These are phyloP conservation scores for Eriocheir sinensis DNA, from an alignment of 1,140 invertebrate genomes.

Conservation along the genomic window DNA sequence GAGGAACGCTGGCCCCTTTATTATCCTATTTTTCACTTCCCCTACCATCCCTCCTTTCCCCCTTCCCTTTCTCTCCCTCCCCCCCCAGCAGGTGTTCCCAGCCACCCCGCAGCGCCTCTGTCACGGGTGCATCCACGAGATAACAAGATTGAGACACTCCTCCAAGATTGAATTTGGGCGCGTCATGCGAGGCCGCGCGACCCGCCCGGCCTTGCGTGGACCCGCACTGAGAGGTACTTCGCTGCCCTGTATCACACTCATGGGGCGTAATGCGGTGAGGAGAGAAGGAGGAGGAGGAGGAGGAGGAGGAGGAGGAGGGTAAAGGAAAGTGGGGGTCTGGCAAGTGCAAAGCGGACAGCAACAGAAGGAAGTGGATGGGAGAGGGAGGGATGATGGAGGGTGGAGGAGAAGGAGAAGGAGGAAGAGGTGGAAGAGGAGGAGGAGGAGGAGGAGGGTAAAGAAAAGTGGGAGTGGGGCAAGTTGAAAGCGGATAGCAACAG, in stretches of 20 bases:
- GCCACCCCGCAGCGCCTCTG: not conserved
- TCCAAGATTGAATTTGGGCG: slow-evolving; percentile 2
- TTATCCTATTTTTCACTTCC: too few relatives aligned
- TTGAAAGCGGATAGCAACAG: too few relatives aligned
- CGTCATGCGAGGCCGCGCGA: not conserved
- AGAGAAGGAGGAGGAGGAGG: not conserved
- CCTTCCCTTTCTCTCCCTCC: too few relatives aligned
- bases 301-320: not conserved
- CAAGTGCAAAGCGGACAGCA: too few relatives aligned
- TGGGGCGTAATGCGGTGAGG: not conserved
- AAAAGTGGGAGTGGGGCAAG: too few relatives aligned
- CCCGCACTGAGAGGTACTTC: not conserved
- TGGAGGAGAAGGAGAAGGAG: not conserved
- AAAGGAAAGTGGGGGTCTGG: too few relatives aligned
- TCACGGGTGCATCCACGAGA: not conserved
- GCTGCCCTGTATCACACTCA: not conserved
- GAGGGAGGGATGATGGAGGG: too few relatives aligned
- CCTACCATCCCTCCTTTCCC: too few relatives aligned
- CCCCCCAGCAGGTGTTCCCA: too few relatives aligned
- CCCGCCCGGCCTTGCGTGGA: not conserved
- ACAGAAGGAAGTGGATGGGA: not conserved
- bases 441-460: not conserved
- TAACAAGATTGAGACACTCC: slow-evolving; percentile 7
- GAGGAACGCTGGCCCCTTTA: too few relatives aligned
- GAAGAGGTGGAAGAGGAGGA: not conserved